Evolutionary conservation across 2,113 vertebrate species (phyloP), one percentile per base, ranked within the genome.

Genomic region (Hiodon alosoides): DNA sequence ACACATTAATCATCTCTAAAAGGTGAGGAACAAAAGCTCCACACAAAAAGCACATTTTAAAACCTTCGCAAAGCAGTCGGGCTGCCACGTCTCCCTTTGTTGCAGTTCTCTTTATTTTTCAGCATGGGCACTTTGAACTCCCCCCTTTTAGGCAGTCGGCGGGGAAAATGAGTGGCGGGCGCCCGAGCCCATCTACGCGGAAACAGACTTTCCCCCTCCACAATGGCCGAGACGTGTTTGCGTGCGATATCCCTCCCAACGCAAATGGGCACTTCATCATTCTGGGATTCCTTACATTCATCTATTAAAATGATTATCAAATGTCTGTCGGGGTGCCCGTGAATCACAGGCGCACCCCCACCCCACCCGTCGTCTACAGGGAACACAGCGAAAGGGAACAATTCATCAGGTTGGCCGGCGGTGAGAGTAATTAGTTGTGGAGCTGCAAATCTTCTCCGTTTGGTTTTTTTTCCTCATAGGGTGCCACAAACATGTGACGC

Each of bases 221-320:
- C 88, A 80, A 90, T 91, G 91, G 91, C 90, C 91, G 91, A 86
- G 93, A 84, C 13, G 57, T 95, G 94, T 87, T 87, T 85, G 87
- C 85, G 83, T 92, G 91, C 87, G 95, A 96, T 95, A 96, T 94
- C 88, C 89, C 57, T 76, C 72, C 83, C 79, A 87, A 87, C 87
- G 77, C 83, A 90, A 92, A 94, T 88, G 89, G 93, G 89, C 89
- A 94, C 93, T 98, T 93, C 91, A 98, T 98, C 96, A 98, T 96
- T 87, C 93, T 93, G 92, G 91, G 31, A 31, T 93, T 91, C 89
- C 90, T 87, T 90, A 93, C 90, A 93, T 94, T 95, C 95, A 97
- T 96, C 95, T 94, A 90, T 89, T 93, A 93, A 97, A 98, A 98
- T 96, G 94, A 96, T 95, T 94, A 97, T 96, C 92, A 92, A 94